phyloP scores from a whole-genome alignment of 1,140 invertebrate genomes.

The Pristionchus pacificus region DNA sequence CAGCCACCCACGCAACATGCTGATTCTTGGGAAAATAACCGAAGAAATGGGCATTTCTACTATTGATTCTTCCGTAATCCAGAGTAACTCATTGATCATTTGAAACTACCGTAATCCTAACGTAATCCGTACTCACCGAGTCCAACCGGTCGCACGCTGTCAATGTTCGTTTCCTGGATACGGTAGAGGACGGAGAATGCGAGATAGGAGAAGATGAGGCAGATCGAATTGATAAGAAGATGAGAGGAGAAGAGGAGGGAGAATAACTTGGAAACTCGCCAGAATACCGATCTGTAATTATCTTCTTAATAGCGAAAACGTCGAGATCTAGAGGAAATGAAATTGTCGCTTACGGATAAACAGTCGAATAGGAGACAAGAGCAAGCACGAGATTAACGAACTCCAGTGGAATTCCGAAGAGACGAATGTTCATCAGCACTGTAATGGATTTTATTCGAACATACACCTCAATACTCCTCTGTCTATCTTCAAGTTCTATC shows the following conservation, averaged over 20 bases:
- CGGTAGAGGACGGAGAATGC: slow-evolving; percentile 50
- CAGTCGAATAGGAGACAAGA: slow-evolving; percentile 42
- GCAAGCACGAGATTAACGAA: slow-evolving; percentile 52
- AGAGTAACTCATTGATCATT: too few species aligned
- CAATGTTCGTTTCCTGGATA: slow-evolving; percentile 54
- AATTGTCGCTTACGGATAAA: slow-evolving; percentile 36
- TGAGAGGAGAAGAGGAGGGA: slow-evolving; percentile 46
- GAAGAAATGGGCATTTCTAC: too few species aligned
- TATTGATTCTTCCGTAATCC: too few species aligned
- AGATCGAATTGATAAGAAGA: slow-evolving; percentile 41
- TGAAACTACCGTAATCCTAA: too few species aligned
- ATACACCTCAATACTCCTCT: slow-evolving; percentile 14
- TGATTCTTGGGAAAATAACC: too few species aligned
- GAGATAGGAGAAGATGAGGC: slow-evolving; percentile 47
- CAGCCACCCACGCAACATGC: too few species aligned
- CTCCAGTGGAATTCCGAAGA: slow-evolving; percentile 56
- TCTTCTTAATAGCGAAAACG: neutral
- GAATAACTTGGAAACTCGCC: slow-evolving; percentile 49
- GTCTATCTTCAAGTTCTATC: neutral
- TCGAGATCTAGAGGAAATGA: too few species aligned
- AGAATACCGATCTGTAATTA: slow-evolving; percentile 44
- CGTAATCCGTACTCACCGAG: slow-evolving; percentile 46
- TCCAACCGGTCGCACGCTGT: slow-evolving; percentile 49
- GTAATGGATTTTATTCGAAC: slow-evolving; percentile 19
- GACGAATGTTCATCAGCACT: slow-evolving; percentile 55